Percentiles rank a stretch among this genome's conserved stretches.
Evolutionary conservation across 2,888 invertebrate species (phyloP).

Genomic region (Gasteruption jaculator): DNA sequence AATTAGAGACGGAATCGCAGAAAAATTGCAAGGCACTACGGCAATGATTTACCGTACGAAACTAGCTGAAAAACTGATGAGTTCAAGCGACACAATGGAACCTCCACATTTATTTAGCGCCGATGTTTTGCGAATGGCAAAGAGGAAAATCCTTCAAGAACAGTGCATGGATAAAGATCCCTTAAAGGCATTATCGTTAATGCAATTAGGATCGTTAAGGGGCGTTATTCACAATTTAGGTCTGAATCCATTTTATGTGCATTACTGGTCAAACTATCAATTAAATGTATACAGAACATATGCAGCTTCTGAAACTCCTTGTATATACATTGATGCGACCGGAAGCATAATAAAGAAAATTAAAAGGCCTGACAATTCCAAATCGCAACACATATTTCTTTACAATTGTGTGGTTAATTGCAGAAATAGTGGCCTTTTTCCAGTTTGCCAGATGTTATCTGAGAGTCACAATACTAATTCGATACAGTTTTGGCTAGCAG

Average conservation of each 20-base stretch:
- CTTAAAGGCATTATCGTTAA: constrained; percentile 2
- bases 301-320: constrained; percentile 2
- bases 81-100: constrained; percentile 2
- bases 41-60: neutral
- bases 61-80: constrained; percentile 9
- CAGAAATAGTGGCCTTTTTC: constrained; percentile 7
- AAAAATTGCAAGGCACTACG: neutral
- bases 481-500: constrained; percentile 19
- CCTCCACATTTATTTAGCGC: constrained; percentile 11
- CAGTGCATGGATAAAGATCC: constrained; percentile 13
- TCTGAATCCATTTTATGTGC: constrained; percentile 10
- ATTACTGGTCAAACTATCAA: constrained; percentile 20
- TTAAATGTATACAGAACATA: constrained; percentile 11
- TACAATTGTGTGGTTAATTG: constrained; percentile 17
- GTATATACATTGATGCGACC: constrained; percentile 21
- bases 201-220: constrained; percentile 6
- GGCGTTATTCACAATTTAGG: constrained; percentile 11
- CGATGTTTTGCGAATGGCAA: constrained; percentile 7
- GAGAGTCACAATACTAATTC: constrained; percentile 16
- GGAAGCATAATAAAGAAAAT: constrained; percentile 15
- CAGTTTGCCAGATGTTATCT: constrained; percentile 20
- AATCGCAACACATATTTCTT: constrained; percentile 16
- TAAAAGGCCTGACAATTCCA: constrained; percentile 6
- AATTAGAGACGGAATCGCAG: neutral
- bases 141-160: constrained; percentile 1